A percentile compares a stretch with the other conserved stretches of the same genome.
These are phyloP conservation scores for Brienomyrus longianalis DNA, from an alignment of 2,113 vertebrate species.

Conservation along the genomic window DNA sequence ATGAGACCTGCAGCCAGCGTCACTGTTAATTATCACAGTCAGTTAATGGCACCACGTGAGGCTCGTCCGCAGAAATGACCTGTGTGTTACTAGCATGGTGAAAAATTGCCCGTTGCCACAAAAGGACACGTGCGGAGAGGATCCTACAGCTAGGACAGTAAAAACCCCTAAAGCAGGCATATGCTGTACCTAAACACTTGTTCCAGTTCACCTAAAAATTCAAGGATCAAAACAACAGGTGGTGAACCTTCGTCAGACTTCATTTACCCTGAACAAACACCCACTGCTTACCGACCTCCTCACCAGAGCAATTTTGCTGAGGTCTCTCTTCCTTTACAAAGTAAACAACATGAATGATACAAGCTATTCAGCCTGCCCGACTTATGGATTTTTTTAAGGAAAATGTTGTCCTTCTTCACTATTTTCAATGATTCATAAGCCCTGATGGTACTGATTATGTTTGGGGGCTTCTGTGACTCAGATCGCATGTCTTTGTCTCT, in stretches of 20 bases:
- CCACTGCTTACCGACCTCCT: neutral
- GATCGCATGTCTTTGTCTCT: neutral
- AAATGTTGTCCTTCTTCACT: neutral
- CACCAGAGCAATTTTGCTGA: neutral
- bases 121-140: neutral
- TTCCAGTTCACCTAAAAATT: neutral
- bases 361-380: neutral
- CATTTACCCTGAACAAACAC: slow-evolving; percentile 6
- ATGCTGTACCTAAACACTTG: neutral
- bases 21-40: neutral
- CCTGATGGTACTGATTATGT: neutral
- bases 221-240: neutral
- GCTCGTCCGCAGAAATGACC: neutral
- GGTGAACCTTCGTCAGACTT: neutral
- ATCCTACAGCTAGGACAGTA: neutral
- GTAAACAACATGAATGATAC: neutral
- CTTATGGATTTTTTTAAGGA: neutral
- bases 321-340: neutral
- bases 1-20: neutral
- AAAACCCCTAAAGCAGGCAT: neutral
- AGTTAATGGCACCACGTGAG: neutral
- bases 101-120: neutral
- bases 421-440: neutral
- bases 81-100: neutral
- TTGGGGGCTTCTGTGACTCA: neutral